A percentile compares a stretch with the other conserved stretches of the same genome.
Evolutionary conservation across 2,888 invertebrate species (phyloP).

Genomic region (Meliscaeva auricollis): DNA sequence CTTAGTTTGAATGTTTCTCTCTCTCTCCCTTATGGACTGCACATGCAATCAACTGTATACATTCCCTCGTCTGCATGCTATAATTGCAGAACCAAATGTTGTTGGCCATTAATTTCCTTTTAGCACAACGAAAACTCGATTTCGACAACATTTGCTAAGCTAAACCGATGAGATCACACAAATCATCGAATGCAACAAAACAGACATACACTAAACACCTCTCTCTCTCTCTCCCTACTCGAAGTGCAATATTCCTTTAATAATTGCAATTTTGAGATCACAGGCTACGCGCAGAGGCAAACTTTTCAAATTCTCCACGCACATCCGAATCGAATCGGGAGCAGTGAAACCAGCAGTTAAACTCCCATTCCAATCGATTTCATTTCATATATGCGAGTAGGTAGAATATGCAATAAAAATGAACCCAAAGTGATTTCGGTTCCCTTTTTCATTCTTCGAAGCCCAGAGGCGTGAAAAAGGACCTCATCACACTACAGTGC

Average conservation of each 20-base stretch:
- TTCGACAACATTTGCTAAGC: conserved; percentile 26
- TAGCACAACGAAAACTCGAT: conserved; percentile 38
- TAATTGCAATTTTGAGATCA: conserved; percentile 44
- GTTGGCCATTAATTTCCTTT: conserved; percentile 45
- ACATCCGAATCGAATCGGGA: conserved; percentile 64
- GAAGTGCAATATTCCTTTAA: conserved; percentile 22
- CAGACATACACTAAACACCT: background rate
- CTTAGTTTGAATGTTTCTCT: conserved; percentile 3
- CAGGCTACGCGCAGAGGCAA: background rate
- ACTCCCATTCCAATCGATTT: conserved; percentile 39
- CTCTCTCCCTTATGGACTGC: too few relatives aligned
- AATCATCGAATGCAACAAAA: background rate
- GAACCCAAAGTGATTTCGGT: conserved; percentile 2
- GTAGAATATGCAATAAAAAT: conserved; percentile 21
- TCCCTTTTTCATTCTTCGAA: background rate
- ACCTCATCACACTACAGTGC: conserved; percentile 52
- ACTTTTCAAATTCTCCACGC: conserved; percentile 64
- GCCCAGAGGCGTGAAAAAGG: conserved; percentile 75
- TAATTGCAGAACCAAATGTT: conserved; percentile 35
- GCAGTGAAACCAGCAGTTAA: conserved; percentile 41
- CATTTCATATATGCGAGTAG: background rate
- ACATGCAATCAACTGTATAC: conserved; percentile 12
- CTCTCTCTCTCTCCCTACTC: too few relatives aligned
- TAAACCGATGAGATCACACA: conserved; percentile 29
- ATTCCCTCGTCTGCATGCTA: conserved; percentile 2